These are phyloP conservation scores for Chamaetylas fuelleborni DNA, from an alignment of 2,113 vertebrate genomes.

Conservation along the genomic window DNA sequence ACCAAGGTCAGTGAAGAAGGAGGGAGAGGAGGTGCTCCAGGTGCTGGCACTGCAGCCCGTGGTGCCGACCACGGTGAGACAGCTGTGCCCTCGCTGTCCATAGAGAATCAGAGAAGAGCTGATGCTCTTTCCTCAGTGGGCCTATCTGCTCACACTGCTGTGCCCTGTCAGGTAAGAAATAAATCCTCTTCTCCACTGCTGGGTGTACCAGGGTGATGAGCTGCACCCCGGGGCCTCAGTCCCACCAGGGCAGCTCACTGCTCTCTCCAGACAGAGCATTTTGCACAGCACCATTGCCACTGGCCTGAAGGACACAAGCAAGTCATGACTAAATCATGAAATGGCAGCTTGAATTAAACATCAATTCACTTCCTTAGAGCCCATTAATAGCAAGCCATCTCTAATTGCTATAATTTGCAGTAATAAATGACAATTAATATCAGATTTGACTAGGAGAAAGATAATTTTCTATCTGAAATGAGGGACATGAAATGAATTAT, in stretches of 20 bases:
- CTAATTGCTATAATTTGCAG: conserved; percentile 6
- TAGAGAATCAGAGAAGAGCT: background rate
- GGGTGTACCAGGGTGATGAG: background rate
- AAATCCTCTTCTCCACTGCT: background rate
- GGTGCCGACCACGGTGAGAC: background rate
- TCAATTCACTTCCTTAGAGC: background rate
- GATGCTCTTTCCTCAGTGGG: background rate
- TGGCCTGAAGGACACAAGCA: background rate
- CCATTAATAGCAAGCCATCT: background rate
- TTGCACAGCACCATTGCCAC: background rate
- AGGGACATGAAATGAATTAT: background rate
- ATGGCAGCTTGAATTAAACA: background rate
- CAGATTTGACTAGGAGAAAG: conserved; percentile 8
- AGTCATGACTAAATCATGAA: background rate
- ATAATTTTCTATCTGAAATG: background rate
- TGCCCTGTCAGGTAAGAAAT: background rate
- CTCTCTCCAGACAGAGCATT: background rate
- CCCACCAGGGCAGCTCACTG: background rate
- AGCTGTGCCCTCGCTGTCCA: background rate
- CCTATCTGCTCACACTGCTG: background rate
- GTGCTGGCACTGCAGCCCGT: background rate
- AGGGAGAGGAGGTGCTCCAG: background rate
- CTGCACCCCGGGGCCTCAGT: background rate
- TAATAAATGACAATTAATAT: conserved; percentile 23
- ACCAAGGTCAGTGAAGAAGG: background rate